These are phyloP conservation scores for Asobara japonica DNA, from an alignment of 1,140 invertebrate genomes.

Conservation along the genomic window DNA sequence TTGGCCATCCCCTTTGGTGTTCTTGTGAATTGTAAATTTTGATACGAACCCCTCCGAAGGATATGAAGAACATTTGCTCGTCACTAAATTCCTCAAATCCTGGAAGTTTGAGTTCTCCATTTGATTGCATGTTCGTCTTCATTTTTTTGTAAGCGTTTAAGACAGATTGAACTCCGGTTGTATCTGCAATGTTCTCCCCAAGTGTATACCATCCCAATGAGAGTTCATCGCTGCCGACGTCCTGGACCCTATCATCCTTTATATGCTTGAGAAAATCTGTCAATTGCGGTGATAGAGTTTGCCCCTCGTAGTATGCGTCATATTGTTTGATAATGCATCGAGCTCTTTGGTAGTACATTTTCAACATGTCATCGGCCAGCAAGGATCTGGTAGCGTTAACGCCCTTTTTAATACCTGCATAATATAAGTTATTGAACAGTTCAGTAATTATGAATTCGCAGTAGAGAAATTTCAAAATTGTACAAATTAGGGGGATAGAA, in stretches of 20 bases:
- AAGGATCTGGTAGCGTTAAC: neutral
- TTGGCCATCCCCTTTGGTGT: too few species aligned
- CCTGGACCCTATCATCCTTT: neutral
- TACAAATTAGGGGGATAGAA: too few species aligned
- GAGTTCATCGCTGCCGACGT: neutral
- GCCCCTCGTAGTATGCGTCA: conserved; percentile 18
- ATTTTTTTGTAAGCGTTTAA: conserved; percentile 37
- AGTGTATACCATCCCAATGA: neutral
- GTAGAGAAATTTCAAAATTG: neutral
- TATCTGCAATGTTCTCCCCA: conserved; percentile 62
- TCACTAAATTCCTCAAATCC: conserved; percentile 65
- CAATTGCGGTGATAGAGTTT: neutral
- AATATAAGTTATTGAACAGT: neutral
- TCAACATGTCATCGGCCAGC: neutral
- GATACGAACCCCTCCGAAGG: conserved; percentile 62
- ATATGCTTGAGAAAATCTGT: neutral
- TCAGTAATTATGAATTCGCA: too few species aligned
- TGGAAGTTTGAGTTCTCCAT: conserved; percentile 46
- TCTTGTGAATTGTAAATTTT: neutral
- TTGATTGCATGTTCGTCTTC: conserved; percentile 19
- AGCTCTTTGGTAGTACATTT: conserved; percentile 23
- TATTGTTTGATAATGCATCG: conserved; percentile 29
- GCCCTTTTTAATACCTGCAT: conserved; percentile 5
- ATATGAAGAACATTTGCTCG: conserved; percentile 62
- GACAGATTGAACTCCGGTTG: conserved; percentile 60